Base-by-base conservation (phyloP, 2,113 vertebrate species). In the Rostratula benghalensis region DNA sequence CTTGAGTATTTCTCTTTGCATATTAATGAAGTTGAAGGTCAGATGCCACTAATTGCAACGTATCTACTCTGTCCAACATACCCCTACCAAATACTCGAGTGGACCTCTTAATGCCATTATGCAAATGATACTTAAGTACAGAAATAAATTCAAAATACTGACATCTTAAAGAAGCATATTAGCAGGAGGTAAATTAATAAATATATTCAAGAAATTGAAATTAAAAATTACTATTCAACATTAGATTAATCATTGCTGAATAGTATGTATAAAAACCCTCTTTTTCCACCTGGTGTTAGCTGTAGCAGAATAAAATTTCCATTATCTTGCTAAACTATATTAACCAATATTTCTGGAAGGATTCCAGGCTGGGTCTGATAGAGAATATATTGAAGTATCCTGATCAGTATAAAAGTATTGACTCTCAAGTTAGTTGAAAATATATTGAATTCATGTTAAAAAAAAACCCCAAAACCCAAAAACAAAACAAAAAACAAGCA, bases 21-120 rank as follows among this genome's bases (percentile, higher is more conserved):
- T 99, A 98, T 98, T 99, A 99, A 99, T 99, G 98, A 99, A 98
- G 97, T 97, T 98, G 98, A 99, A 99, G 98, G 99, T 98, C 98
- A 99, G 98, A 99, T 98, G 99, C 98, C 98, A 98, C 98, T 99
- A 99, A 99, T 99, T 99, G 99, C 98, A 99, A 98, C 98, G 97
- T 98, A 98, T 97, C 97, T 98, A 97, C 98, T 98, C 98, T 98
- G 98, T 98, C 98, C 99, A 99, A 98, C 98, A 98, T 98, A 98
- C 97, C 98, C 98, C 94, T 95, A 97, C 98, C 96, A 98, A 99
- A 99, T 98, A 98, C 97, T 97, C 78, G 98, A 98, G 98, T 97
- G 98, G 98, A 98, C 98, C 97, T 98, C 97, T 97, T 99, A 98
- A 99, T 98, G 98, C 98, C 98, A 99, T 99, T 99, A 99, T 99